These are phyloP conservation scores for Labeo catla DNA, from an alignment of 2,113 vertebrate species.

Conservation along the genomic window DNA sequence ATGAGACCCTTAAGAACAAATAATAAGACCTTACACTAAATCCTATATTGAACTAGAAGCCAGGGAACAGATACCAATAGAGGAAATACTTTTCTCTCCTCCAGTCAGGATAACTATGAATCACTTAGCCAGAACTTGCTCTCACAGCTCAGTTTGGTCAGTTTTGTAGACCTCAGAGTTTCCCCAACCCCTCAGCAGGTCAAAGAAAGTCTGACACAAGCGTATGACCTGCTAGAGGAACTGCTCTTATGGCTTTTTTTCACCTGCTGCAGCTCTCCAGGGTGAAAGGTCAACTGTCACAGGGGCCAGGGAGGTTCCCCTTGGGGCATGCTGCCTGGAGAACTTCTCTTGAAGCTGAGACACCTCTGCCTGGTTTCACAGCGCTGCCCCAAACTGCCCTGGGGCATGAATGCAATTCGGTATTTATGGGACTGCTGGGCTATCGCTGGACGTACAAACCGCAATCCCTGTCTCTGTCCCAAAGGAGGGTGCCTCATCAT, in stretches of 20 bases:
- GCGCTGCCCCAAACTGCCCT: slow-evolving; percentile 75
- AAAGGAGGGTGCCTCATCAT: slow-evolving; percentile 31
- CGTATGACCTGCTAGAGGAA: slow-evolving; percentile 64
- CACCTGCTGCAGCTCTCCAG: slow-evolving; percentile 40
- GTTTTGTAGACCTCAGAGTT: slow-evolving; percentile 40
- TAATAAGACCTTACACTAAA: not conserved
- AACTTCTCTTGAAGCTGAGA: slow-evolving; percentile 71
- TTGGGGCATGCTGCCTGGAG: slow-evolving; percentile 68
- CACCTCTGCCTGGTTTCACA: slow-evolving; percentile 72
- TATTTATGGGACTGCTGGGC: slow-evolving; percentile 65
- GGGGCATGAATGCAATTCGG: slow-evolving; percentile 77
- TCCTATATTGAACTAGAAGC: not conserved
- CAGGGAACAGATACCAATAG: not conserved
- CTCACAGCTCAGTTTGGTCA: slow-evolving; percentile 29
- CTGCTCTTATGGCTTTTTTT: slow-evolving; percentile 58
- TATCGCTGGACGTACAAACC: slow-evolving; percentile 56
- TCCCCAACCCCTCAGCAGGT: slow-evolving; percentile 11
- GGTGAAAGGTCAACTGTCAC: slow-evolving; percentile 76
- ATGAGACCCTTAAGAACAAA: not conserved
- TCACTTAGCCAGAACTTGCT: not conserved
- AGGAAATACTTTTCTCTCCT: not conserved
- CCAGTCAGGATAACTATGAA: not conserved
- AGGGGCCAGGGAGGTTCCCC: slow-evolving; percentile 64
- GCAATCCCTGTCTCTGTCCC: slow-evolving; percentile 37
- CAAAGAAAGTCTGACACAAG: slow-evolving; percentile 60